phyloP scores from a whole-genome alignment of 92 coral and sea anemone genomes.

The Heteractis magnifica region DNA sequence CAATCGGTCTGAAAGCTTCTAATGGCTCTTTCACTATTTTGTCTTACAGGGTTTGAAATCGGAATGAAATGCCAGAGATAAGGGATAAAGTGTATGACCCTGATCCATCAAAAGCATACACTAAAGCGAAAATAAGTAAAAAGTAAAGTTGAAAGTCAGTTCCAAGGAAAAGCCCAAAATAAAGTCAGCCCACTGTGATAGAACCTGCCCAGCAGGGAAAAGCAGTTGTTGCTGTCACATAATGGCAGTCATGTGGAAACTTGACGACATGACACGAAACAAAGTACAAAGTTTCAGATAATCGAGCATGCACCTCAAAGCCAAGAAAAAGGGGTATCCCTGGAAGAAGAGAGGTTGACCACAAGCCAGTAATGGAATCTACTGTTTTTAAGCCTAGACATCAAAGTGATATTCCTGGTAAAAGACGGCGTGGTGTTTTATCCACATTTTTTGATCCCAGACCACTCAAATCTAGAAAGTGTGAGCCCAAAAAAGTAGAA shows the following conservation, averaged over 20 bases:
- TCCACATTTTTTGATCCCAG: conserved; percentile 53
- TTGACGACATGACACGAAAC: conserved; percentile 67
- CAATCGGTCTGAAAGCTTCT: too few relatives aligned
- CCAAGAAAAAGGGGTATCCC: conserved; percentile 79
- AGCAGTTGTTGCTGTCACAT: conserved; percentile 62
- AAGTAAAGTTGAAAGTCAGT: conserved; percentile 50
- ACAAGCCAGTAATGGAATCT: conserved; percentile 52
- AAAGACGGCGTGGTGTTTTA: conserved; percentile 50
- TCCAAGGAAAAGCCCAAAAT: conserved; percentile 58
- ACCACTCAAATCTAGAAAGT: conserved; percentile 50
- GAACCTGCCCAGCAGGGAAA: conserved; percentile 58
- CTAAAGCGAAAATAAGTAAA: conserved; percentile 50
- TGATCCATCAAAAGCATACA: conserved; percentile 36
- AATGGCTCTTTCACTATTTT: not conserved
- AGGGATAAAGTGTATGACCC: conserved; percentile 53
- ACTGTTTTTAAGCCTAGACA: conserved; percentile 61
- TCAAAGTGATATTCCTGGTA: conserved; percentile 49
- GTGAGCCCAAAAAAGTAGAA: conserved; percentile 45
- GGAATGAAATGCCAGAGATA: conserved; percentile 50
- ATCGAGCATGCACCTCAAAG: conserved; percentile 61
- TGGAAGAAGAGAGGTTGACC: conserved; percentile 60
- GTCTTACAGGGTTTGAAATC: conserved; percentile 49
- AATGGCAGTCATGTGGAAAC: conserved; percentile 63
- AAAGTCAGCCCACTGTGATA: conserved; percentile 50
- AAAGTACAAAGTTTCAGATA: conserved; percentile 8